A percentile compares a stretch with the other conserved stretches of the same genome.
These are phyloP conservation scores for Tachycineta bicolor DNA, from an alignment of 2,113 vertebrate species.

Conservation along the genomic window DNA sequence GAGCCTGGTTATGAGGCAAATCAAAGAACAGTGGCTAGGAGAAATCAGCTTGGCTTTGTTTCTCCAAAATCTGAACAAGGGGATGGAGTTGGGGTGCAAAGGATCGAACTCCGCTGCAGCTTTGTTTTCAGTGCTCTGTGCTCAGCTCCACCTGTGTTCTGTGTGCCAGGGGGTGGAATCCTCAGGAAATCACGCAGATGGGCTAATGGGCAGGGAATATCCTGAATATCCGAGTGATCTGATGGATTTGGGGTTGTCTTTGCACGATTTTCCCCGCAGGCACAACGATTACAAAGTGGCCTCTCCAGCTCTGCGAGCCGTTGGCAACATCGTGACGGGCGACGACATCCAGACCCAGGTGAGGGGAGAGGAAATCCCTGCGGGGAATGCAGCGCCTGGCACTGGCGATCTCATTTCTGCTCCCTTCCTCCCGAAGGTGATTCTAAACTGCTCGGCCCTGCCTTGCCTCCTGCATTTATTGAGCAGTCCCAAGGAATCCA, in stretches of 20 bases:
- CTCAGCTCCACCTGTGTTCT: fast-evolving
- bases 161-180: neutral
- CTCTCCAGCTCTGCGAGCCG: constrained; percentile 93
- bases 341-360: constrained; percentile 99
- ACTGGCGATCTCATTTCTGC: neutral
- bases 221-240: neutral
- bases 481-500: constrained; percentile 97
- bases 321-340: constrained; percentile 97
- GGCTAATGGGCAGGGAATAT: neutral
- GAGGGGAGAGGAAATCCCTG: neutral
- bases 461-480: constrained; percentile 96
- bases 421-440: constrained; percentile 80
- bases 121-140: neutral
- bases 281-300: constrained; percentile 98
- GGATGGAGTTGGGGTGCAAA: neutral
- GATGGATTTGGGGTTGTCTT: neutral
- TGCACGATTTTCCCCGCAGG: constrained; percentile 68
- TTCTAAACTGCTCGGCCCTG: constrained; percentile 96
- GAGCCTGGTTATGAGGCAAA: neutral
- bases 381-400: neutral
- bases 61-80: neutral
- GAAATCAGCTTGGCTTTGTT: neutral
- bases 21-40: no score
- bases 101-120: neutral
- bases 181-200: neutral